These are phyloP conservation scores for Gymnothorax javanicus DNA, from an alignment of 2,797 vertebrate genomes.

Conservation along the genomic window DNA sequence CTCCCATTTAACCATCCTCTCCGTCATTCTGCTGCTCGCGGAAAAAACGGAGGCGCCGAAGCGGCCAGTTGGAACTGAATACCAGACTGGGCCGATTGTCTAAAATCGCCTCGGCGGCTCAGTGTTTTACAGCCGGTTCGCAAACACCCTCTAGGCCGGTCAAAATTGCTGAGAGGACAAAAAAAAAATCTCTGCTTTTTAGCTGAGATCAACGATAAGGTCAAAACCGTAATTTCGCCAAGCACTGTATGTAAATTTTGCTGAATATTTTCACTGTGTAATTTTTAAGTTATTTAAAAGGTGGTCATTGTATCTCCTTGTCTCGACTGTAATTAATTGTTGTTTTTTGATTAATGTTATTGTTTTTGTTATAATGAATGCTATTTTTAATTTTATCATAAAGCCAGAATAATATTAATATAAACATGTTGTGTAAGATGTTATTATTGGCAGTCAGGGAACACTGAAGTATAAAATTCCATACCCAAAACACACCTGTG, in stretches of 20 bases:
- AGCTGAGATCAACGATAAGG: neutral
- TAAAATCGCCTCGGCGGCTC: neutral
- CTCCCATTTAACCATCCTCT: neutral
- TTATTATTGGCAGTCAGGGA: neutral
- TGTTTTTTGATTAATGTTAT: conserved; percentile 64
- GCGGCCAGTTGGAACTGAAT: neutral
- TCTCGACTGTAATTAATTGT: conserved; percentile 73
- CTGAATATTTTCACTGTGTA: conserved; percentile 38
- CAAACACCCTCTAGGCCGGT: neutral
- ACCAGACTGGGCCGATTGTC: neutral
- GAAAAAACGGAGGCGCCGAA: neutral
- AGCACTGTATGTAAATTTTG: conserved; percentile 33
- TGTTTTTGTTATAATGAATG: conserved; percentile 58
- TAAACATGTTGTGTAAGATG: conserved; percentile 4
- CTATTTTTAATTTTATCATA: conserved; percentile 32
- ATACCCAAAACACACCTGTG: neutral
- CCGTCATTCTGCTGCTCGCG: neutral
- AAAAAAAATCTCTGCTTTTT: neutral
- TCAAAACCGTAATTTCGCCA: conserved; percentile 3
- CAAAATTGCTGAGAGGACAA: neutral
- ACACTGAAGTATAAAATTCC: neutral
- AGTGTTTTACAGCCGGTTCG: neutral
- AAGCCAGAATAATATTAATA: conserved; percentile 31
- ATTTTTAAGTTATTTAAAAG: conserved; percentile 78
- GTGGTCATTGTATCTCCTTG: conserved; percentile 55